Evolutionary conservation across 2,888 invertebrate genomes (phyloP), one percentile per base, ranked within the genome.

Genomic region (Drosophila paranaensis): DNA sequence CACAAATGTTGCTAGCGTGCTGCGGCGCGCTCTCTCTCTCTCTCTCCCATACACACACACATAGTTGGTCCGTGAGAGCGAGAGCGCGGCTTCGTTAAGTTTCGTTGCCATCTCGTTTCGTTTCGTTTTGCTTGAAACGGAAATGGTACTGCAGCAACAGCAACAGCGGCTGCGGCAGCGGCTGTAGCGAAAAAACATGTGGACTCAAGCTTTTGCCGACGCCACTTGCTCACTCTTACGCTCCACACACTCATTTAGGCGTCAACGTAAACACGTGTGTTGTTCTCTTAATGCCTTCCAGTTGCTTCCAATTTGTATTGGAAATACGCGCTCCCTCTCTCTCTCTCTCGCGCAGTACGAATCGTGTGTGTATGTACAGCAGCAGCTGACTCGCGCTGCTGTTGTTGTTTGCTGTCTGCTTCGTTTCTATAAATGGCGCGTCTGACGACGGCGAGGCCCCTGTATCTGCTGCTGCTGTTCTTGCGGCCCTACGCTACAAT

Each of bases 341-440:
- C 53, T 39, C 33, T 48, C 25, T 53, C 30, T 45, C 51, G 42
- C 25, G 50, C 79, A 57, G 67, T 56, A 14, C 46, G 67, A 74
- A 74, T 56, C 58, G 56, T 33, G 54, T 66, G 35, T 66, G 53
- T 53, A 53, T 71, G 67, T 69, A 71, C 61, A 66, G 60, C 67
- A 70, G 51, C 53, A 77, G 78, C 78, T 80, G 78, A 78, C 80
- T 78, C 45, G 61, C 56, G 61, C 53, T 79, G 66, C 61, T 62
- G 62, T 48, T 50, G 42, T 48, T 69, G 55, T 42, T 68, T 63
- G 58, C 66, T 60, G 73, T 71, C 74, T 76, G 62, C 57, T 66
- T 68, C 68, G 79, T 76, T 77, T 68, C 89, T 84, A 84, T 84
- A 84, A 84, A 84, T 88, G 89, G 83, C 89, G 84, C 76, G 81